These are phyloP conservation scores for Drosophila yakuba DNA, from an alignment of 1,140 invertebrate species.

Conservation along the genomic window DNA sequence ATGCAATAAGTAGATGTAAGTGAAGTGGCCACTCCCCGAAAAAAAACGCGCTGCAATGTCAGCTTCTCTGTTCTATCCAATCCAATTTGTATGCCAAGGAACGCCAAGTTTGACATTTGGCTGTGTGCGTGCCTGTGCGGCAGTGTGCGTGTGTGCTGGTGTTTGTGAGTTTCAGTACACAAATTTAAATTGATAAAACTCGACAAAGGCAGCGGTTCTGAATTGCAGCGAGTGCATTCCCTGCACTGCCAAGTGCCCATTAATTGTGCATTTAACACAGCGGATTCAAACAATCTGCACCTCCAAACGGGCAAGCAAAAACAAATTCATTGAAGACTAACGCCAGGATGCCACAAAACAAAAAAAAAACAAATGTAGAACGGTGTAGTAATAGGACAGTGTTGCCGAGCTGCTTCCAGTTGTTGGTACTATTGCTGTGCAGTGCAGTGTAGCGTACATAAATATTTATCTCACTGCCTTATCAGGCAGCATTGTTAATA, in stretches of 20 bases:
- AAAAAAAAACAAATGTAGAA: conserved; percentile 33
- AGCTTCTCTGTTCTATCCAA: conserved; percentile 35
- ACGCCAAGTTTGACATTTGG: conserved; percentile 53
- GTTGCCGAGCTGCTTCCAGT: conserved; percentile 44
- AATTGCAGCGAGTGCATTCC: conserved; percentile 27
- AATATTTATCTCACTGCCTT: conserved; percentile 32
- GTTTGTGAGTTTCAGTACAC: conserved; percentile 68
- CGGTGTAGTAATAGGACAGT: conserved; percentile 68
- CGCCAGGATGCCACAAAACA: background rate
- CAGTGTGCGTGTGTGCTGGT: conserved; percentile 23
- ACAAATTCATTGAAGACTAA: conserved; percentile 55
- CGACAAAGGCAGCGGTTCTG: conserved; percentile 36
- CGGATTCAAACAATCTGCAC: conserved; percentile 11
- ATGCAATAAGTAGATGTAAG: conserved; percentile 63
- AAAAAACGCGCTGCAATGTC: background rate
- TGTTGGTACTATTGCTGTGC: background rate
- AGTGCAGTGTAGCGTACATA: conserved; percentile 9
- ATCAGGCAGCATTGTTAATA: conserved; percentile 25
- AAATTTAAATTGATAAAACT: conserved; percentile 79
- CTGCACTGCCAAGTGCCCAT: conserved; percentile 14
- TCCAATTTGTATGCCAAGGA: conserved; percentile 55
- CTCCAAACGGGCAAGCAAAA: conserved; percentile 21
- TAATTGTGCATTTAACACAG: conserved; percentile 25
- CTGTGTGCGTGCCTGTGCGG: conserved; percentile 20
- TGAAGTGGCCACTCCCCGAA: conserved; percentile 43